Percentiles rank a stretch among this genome's conserved stretches.
phyloP scores from a whole-genome alignment of 2,888 invertebrate species.

The Hyalella azteca region DNA sequence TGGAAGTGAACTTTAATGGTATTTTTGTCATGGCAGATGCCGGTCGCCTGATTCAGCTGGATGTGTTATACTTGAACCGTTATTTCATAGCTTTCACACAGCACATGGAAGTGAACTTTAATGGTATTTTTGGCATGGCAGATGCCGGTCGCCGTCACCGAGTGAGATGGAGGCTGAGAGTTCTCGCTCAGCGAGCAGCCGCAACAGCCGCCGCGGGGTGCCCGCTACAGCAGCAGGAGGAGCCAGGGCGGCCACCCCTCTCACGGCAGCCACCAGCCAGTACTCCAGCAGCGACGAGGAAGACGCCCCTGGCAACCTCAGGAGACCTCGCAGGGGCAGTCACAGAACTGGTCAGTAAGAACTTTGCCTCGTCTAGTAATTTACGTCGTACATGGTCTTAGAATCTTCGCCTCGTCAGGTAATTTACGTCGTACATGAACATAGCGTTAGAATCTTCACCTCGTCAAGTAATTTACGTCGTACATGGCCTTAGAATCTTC shows the following conservation, averaged over 20 bases:
- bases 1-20: not conserved
- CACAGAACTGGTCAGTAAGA: constrained; percentile 33
- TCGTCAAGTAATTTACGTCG: no score
- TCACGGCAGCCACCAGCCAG: constrained; percentile 22
- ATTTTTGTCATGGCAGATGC: not conserved
- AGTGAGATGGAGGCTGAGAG: constrained; percentile 41
- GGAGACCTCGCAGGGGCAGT: constrained; percentile 10
- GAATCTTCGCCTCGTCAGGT: no score
- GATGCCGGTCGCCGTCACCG: constrained; percentile 20
- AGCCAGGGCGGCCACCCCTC: not conserved
- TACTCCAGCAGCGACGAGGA: constrained; percentile 38
- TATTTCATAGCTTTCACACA: not conserved
- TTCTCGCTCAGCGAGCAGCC: constrained; percentile 31
- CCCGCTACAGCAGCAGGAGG: not conserved
- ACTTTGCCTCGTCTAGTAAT: no score
- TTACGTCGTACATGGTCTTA: no score
- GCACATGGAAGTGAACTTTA: no score
- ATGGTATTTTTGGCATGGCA: not conserved
- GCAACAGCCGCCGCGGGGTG: constrained; percentile 28
- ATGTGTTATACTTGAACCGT: no score
- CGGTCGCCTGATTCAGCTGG: no score
- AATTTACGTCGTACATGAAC: no score
- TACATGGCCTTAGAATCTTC: no score
- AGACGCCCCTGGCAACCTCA: constrained; percentile 7
- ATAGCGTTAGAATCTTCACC: no score